Evolutionary conservation across 2,113 vertebrate species (phyloP), one percentile per base, ranked within the genome.

Genomic region (Cinclus mexicanus): DNA sequence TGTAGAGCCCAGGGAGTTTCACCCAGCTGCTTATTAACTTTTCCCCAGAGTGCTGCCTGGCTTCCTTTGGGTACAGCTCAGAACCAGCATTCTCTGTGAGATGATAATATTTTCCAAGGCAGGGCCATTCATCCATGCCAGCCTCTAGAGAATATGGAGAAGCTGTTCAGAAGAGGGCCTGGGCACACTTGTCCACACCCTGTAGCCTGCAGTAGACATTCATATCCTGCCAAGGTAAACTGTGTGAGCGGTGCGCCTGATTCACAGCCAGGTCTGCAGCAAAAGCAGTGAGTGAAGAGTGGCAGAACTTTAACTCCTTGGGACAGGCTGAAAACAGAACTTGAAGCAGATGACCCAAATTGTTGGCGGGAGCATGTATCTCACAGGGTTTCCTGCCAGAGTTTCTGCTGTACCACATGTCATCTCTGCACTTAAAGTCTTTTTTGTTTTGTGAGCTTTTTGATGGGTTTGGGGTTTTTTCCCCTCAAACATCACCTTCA

Each of bases 181-280:
- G 92, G 88, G 75, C 85, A 42, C 87, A n/a, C 86, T 82, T 2
- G 12, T 78, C 47, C 86, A 44, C 96, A 77, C 92, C 95, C 88
- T 87, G 65, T 20, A 82, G 83, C 41, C 71, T 33, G 67, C 21
- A 8, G 71, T 12, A 85, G 74, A 86, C 3, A 15, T 90, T 91
- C 50, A 19, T 42, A 65, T 83, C 46, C 63, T 94, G 96, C 95
- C 94, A 96, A 95, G 83, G 95, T 93, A 94, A 96, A 91, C 87
- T 52, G 31, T 20, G 2, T 25, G 79, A 95, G 61, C 13, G 0
- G 68, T 80, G 8, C 1, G 6, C 57, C 74, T 91, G 3, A 44
- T 75, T 81, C 60, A 53, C 61, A 82, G 74, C 65, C 96, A 94
- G 59, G 52, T 78, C 76, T 49, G 28, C 72, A 67, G 84, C 56